Conservation (phyloP, 30 jellyfish, hydroid and myxozoan genomes). For the Mastigias papua region DNA sequence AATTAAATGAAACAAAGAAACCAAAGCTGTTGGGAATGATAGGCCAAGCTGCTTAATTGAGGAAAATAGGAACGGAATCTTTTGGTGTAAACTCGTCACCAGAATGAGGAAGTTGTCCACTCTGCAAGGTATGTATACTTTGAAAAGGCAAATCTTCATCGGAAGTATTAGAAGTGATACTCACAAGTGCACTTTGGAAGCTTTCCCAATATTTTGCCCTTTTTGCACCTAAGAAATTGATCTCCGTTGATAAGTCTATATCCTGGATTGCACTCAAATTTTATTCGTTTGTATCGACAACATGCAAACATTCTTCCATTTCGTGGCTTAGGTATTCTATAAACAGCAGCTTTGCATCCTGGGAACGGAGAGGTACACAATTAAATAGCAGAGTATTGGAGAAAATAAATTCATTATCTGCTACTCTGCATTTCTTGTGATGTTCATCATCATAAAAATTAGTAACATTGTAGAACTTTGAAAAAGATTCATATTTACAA, state of each 20-base stretch:
- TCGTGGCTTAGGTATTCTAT: slow-evolving; percentile 39
- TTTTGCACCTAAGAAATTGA: slow-evolving; percentile 34
- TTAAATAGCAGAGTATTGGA: too few relatives aligned
- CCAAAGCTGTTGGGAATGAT: too few relatives aligned
- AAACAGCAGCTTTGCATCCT: slow-evolving; percentile 45
- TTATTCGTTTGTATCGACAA: slow-evolving; percentile 40
- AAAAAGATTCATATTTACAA: too few relatives aligned
- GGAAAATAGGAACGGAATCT: too few relatives aligned
- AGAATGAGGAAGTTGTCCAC: too few relatives aligned
- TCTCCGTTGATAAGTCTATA: slow-evolving; percentile 44
- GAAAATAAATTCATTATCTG: background rate
- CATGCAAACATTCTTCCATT: slow-evolving; percentile 56
- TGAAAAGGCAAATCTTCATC: background rate
- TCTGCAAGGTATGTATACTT: too few relatives aligned
- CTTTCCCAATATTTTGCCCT: slow-evolving; percentile 53
- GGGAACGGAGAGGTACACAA: background rate
- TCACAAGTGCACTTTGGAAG: slow-evolving; percentile 52
- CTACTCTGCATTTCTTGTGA: too few relatives aligned
- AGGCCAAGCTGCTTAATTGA: too few relatives aligned
- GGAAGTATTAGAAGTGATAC: background rate
- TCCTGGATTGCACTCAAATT: slow-evolving; percentile 51
- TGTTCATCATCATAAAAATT: too few relatives aligned
- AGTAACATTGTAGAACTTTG: too few relatives aligned
- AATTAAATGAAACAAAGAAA: too few relatives aligned
- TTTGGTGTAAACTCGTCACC: too few relatives aligned